Evolutionary conservation across 2,797 vertebrate species (phyloP).

Genomic region (Esox lucius): DNA sequence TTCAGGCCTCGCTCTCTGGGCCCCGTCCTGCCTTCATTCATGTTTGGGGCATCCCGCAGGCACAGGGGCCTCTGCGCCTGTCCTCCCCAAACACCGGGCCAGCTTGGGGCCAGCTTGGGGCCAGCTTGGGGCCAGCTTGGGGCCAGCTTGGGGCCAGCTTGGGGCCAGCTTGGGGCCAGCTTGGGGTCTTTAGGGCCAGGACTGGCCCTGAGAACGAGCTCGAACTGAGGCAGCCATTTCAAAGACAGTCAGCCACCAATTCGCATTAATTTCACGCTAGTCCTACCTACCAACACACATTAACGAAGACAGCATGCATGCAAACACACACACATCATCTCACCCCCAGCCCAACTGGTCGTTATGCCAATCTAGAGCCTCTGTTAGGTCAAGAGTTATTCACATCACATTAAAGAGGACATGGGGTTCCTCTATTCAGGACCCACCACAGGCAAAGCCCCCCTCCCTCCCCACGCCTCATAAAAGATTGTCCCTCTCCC

Average conservation of each 20-base stretch:
- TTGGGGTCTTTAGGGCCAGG: slow-evolving; percentile 49
- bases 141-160: too few relatives aligned
- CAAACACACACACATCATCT: neutral
- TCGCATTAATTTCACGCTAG: slow-evolving; percentile 3
- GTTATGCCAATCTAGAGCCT: slow-evolving; percentile 70
- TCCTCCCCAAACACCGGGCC: slow-evolving; percentile 62
- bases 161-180: too few relatives aligned
- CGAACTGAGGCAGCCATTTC: slow-evolving; percentile 13
- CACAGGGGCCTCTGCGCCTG: slow-evolving; percentile 51
- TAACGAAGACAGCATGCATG: slow-evolving; percentile 17
- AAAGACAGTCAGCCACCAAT: slow-evolving; percentile 2
- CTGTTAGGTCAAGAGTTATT: slow-evolving; percentile 73
- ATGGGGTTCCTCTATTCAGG: slow-evolving; percentile 63
- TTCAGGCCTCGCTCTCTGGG: slow-evolving; percentile 63
- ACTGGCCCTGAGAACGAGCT: slow-evolving; percentile 51
- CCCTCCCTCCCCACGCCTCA: slow-evolving; percentile 53
- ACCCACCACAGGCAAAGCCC: slow-evolving; percentile 55
- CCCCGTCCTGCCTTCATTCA: slow-evolving; percentile 54
- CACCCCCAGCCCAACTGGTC: slow-evolving; percentile 43
- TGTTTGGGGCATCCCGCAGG: slow-evolving; percentile 50
- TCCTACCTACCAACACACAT: neutral
- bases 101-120: too few relatives aligned
- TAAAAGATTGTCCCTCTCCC: slow-evolving; percentile 50
- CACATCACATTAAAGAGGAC: slow-evolving; percentile 64
- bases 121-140: too few relatives aligned